Evolutionary conservation across 2,888 invertebrate species (phyloP), one percentile per base, ranked within the genome.

Genomic region (Lydus trimaculatus): DNA sequence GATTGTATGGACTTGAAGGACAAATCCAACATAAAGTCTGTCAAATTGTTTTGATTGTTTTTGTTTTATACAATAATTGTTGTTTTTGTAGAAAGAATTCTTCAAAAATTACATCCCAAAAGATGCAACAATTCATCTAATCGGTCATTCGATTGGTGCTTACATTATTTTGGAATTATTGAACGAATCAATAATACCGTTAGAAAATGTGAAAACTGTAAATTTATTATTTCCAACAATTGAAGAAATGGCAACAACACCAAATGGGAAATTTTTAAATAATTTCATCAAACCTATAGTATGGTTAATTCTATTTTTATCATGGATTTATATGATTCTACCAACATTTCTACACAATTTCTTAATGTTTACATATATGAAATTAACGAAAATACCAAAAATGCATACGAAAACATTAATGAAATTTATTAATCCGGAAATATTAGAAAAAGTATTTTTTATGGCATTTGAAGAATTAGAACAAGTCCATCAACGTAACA

Each of bases 101-200:
- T 91, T 97, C 66, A 87, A 90, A 75, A 89, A 90, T 75, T 90
- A 90, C 81, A 87, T 96, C 72, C 93, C 95, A 65, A 84, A 87
- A 72, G 87, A 90, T 79, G 90, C 91, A n/a, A 91, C 89, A 81
- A 83, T 98, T 52, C 92, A 95, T 83, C 85, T 97, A 48, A 89
- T 97, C 75, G 96, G 95, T 1, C 97, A 98, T 87, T 97, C 97
- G 0, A 94, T 97, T 79, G 98, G 98, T 4, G 89, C 92, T 64
- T 95, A 96, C 90, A 91, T 96, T 79, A 88, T 91, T 71, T 81
- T 96, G 66, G 91, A 96, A 80, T 82, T 95, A 61, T 80, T 94
- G 31, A 88, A 91, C 74, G 85, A 90, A 72, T 85, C 88, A 6
- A 81, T 85, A 33, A 84, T 93, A 78, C 39, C 39, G 6, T 83